Evolutionary conservation across 2,113 vertebrate genomes (phyloP), one percentile per base, ranked within the genome.

Genomic region (Myrmecobius fasciatus): DNA sequence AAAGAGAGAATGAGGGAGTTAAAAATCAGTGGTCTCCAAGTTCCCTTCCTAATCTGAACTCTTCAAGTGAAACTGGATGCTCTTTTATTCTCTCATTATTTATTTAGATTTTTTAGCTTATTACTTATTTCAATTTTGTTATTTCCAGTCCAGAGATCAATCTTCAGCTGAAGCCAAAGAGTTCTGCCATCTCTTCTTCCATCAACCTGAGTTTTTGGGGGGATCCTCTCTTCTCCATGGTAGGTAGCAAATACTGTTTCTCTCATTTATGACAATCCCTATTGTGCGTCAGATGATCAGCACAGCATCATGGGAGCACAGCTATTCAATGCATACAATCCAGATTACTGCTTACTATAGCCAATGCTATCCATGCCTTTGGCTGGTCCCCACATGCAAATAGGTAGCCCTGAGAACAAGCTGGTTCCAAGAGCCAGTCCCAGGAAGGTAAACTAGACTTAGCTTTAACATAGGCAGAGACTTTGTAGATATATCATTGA

Each of bases 321-420:
- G 93, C 90, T 92, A 97, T 97, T 97, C 95, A 94, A 53, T n/a
- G 52, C 91, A 36, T 93, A 95, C 93, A 96, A 83, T 67, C n/a
- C 47, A 25, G 95, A 96, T 88, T 52, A 90, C 94, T 89, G 26
- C 53, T 95, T 56, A 89, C 54, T 51, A 52, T 43, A 52, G 28
- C 43, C 96, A 95, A 93, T 92, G 94, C 89, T 43, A 90, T 14
- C 93, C 92, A 95, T 94, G 90, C 95, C 54, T 90, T 54, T 0
- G 1, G 90, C 91, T 75, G 92, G 25, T 46, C 89, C 90, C 10
- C 94, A 92, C 90, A 97, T 97, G 46, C 91, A 96, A 96, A 96
- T 92, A 52, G 67, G 36, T 47, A 56, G 89, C 90, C 96, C 91
- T 11, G 43, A 98, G 93, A 97, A n/a, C 91, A 97, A 94, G 92